These are phyloP conservation scores for Percopsis transmontana DNA, from an alignment of 2,113 vertebrate species.

Conservation along the genomic window DNA sequence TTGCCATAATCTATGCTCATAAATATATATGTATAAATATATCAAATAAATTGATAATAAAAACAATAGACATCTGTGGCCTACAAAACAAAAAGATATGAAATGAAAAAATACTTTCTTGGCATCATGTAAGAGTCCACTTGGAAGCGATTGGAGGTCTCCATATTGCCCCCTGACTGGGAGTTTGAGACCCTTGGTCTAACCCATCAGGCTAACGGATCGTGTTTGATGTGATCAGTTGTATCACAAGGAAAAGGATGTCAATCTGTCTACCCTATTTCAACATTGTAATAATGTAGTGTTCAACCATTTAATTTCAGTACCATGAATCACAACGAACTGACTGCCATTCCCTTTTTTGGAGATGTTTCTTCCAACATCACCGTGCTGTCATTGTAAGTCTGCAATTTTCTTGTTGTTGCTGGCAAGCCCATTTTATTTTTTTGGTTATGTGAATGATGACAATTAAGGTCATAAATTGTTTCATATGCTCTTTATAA, in stretches of 20 bases:
- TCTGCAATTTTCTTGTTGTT: constrained; percentile 39
- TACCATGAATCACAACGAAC: constrained; percentile 94
- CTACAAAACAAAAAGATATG: no score
- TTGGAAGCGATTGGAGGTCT: no score
- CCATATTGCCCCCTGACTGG: no score
- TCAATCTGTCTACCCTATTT: background rate
- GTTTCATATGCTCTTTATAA: no score
- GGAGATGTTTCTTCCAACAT: constrained; percentile 89
- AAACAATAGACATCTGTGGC: no score
- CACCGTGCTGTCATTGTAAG: constrained; percentile 92
- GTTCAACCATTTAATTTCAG: constrained; percentile 70
- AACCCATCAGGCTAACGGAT: background rate
- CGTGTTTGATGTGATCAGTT: background rate
- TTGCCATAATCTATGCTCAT: no score
- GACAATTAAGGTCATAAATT: no score
- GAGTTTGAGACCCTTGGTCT: no score
- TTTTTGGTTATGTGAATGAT: background rate
- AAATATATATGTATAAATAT: no score
- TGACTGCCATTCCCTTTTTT: constrained; percentile 87
- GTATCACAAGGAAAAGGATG: background rate
- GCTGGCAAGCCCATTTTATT: background rate
- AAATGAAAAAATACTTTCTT: no score
- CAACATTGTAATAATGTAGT: background rate
- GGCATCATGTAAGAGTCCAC: no score
- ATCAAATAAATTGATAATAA: no score